phyloP scores from a whole-genome alignment of 2,797 vertebrate genomes.

The Echiichthys vipera region DNA sequence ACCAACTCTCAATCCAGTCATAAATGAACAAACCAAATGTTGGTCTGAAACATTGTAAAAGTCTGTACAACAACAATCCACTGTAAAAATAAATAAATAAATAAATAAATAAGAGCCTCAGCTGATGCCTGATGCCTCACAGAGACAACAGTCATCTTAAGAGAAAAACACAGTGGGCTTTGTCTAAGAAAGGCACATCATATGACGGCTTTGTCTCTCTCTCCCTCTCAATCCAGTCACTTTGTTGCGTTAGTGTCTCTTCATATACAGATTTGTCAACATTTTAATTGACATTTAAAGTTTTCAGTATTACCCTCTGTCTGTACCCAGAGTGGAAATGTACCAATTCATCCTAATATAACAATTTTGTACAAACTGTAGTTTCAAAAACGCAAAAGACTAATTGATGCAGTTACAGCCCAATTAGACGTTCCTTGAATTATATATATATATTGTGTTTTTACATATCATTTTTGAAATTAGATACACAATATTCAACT shows the following conservation, averaged over 20 bases:
- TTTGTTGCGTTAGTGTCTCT: neutral
- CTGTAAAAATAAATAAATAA: conserved; percentile 32
- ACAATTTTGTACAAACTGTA: too few relatives aligned
- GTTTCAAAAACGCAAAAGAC: too few relatives aligned
- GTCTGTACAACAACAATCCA: too few relatives aligned
- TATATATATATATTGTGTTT: too few relatives aligned
- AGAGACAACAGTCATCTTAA: conserved; percentile 37
- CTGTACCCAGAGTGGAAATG: neutral
- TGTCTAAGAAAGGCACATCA: conserved; percentile 54
- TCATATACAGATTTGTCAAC: neutral
- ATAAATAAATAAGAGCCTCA: conserved; percentile 54
- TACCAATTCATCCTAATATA: too few relatives aligned
- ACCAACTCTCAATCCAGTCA: neutral
- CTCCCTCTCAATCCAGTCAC: too few relatives aligned
- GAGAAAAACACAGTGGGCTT: conserved; percentile 58
- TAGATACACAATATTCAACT: too few relatives aligned
- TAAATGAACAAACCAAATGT: neutral
- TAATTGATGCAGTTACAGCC: too few relatives aligned
- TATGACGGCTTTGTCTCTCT: conserved; percentile 47
- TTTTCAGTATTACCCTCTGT: neutral
- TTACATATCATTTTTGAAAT: too few relatives aligned
- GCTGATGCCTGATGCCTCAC: conserved; percentile 47
- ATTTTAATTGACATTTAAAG: neutral
- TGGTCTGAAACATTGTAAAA: neutral
- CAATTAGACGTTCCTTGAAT: too few relatives aligned